Base-by-base conservation (phyloP, 1,140 invertebrate genomes). In the Hermetia illucens region DNA sequence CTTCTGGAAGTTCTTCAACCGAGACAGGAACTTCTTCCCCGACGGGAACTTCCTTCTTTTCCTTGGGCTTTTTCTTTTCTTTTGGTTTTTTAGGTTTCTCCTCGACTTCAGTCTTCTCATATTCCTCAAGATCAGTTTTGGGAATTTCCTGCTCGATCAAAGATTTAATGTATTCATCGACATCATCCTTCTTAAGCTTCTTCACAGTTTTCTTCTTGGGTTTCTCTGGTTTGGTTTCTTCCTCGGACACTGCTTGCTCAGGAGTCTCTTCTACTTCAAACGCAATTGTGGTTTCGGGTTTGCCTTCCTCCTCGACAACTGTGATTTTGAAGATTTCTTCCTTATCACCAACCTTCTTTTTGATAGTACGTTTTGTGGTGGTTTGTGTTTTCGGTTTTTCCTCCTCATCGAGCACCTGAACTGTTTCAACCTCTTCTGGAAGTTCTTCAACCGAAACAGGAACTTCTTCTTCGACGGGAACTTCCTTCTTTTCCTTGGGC, bases 21-120 rank as follows among this genome's bases (percentile, higher is more conserved):
- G 59, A 47, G 22, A 49, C 43, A 1, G 51, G 54, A 21, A 46
- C 43, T 17, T 52, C 50, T 50, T 58, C 45, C 19, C n/a, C n/a
- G n/a, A n/a, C n/a, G n/a, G 51, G 50, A 12, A 44, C 42, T 44
- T 49, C 45, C 41, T 49, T 33, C 40, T 51, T 50, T 18, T 34
- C 44, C 16, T 41, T 52, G 25, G 43, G 42, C 21, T 45, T 48
- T 33, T 56, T 55, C 36, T 48, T 53, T 21, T 50, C 55, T 3
- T 42, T 25, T 1, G 46, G 27, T 40, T 50, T 50, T 25, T 49
- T 58, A 20, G 41, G 50, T 27, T 44, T 54, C 43, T 61, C 55
- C 37, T 47, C 48, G 17, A 45, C 21, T 42, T 42, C 32, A 16
- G 42, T 46, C 34, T 55, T 48, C 38, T 40, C 42, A 6, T 34